A percentile compares a stretch with the other conserved stretches of the same genome.
Evolutionary conservation across 2,888 invertebrate genomes (phyloP).

Genomic region (Entomobrya multifasciata): DNA sequence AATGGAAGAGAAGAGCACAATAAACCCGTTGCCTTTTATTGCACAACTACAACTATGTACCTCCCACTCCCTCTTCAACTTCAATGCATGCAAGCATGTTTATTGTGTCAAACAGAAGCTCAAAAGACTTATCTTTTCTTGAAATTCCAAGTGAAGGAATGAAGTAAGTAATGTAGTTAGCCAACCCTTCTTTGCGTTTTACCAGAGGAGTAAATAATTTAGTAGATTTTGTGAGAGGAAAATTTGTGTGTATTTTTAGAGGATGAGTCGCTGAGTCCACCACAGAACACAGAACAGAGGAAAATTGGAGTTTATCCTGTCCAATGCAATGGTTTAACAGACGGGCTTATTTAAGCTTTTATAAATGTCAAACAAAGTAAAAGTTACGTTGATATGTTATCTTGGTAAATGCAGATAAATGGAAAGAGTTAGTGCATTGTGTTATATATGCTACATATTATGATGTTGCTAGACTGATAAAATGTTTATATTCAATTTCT

Average conservation of each 20-base stretch:
- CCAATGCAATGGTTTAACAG: neutral
- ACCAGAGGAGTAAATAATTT: conserved; percentile 32
- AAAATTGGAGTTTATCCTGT: neutral
- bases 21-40: conserved; percentile 22
- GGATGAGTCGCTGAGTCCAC: neutral
- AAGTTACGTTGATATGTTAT: no score
- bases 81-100: neutral
- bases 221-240: conserved; percentile 8
- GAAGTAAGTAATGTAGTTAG: conserved; percentile 7
- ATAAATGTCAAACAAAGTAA: no score
- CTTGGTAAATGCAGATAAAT: no score
- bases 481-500: no score
- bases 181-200: conserved; percentile 16
- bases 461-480: no score
- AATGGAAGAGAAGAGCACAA: conserved; percentile 16
- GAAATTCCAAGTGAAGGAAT: conserved; percentile 17
- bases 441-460: no score
- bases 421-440: no score
- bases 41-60: neutral
- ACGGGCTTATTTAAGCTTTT: no score
- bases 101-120: conserved; percentile 7
- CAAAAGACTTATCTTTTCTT: conserved; percentile 14
- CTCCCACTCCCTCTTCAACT: neutral
- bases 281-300: neutral
- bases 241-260: neutral